phyloP scores from a whole-genome alignment of 2,113 vertebrate genomes.

The Platysternon megacephalum region DNA sequence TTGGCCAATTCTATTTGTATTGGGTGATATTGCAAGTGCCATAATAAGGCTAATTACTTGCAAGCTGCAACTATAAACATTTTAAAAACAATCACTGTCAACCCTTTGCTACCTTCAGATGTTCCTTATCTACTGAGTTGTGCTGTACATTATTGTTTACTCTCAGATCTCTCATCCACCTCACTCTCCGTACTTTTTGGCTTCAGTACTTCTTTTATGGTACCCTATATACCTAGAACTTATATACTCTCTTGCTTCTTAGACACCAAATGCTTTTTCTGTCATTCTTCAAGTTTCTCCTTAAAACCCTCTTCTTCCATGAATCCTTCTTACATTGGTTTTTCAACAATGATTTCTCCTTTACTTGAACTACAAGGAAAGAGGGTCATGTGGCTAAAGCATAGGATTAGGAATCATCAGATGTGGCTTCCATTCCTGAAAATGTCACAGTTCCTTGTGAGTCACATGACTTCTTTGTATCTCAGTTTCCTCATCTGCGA shows the following conservation, averaged over 20 bases:
- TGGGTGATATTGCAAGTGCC: not conserved
- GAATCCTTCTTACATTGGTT: not conserved
- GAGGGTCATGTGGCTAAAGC: not conserved
- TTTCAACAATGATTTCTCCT: not conserved
- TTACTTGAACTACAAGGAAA: not conserved
- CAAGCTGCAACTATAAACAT: not conserved
- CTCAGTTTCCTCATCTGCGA: not conserved
- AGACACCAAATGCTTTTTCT: not conserved
- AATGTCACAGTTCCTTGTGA: not conserved
- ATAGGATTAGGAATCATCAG: not conserved
- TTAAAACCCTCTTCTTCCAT: fast-evolving
- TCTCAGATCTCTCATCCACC: not conserved
- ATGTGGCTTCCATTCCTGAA: not conserved
- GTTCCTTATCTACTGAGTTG: not conserved
- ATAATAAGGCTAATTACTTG: not conserved
- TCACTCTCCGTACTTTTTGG: not conserved
- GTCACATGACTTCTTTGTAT: not conserved
- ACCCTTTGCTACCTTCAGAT: not conserved
- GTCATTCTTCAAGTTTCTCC: not conserved
- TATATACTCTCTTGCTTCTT: not conserved
- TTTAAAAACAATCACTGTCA: not conserved
- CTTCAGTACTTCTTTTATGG: not conserved
- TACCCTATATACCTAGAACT: not conserved
- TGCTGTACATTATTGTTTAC: not conserved
- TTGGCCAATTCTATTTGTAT: not conserved